Percentiles rank a stretch among this genome's conserved stretches.
Conservation (phyloP, 2,888 invertebrate species). For the Beris morrisii region DNA sequence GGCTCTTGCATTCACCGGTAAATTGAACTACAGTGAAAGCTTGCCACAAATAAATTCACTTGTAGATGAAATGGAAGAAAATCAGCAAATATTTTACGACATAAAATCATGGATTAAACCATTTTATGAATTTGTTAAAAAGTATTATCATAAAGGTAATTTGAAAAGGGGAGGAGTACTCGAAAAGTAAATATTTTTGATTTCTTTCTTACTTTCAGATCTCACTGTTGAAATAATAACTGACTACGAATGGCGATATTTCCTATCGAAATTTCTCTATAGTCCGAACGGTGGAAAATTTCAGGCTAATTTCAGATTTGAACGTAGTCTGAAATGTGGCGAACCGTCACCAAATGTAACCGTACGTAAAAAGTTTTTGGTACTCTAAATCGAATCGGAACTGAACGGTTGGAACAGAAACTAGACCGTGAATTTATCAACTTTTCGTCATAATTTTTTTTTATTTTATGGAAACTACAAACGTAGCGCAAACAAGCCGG, state of each 20-base stretch:
- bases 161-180: not conserved
- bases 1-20: constrained; percentile 68
- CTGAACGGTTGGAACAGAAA: constrained; percentile 2
- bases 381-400: no score
- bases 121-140: constrained; percentile 65
- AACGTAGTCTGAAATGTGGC: constrained; percentile 64
- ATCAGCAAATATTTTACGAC: constrained; percentile 59
- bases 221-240: constrained; percentile 55
- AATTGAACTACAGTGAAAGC: constrained; percentile 66
- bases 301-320: constrained; percentile 69
- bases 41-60: constrained; percentile 62
- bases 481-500: no score
- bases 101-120: constrained; percentile 67
- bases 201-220: constrained; percentile 52
- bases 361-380: constrained; percentile 48
- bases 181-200: not conserved
- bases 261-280: constrained; percentile 70
- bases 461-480: no score
- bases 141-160: constrained; percentile 62
- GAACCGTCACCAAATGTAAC: constrained; percentile 61
- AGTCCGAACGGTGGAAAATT: constrained; percentile 70
- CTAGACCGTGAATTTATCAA: not conserved
- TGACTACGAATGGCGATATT: constrained; percentile 62
- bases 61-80: constrained; percentile 58
- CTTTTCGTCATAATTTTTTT: no score